These are phyloP conservation scores for Rhodeus uyekii DNA, from an alignment of 2,797 vertebrate genomes.

Conservation along the genomic window DNA sequence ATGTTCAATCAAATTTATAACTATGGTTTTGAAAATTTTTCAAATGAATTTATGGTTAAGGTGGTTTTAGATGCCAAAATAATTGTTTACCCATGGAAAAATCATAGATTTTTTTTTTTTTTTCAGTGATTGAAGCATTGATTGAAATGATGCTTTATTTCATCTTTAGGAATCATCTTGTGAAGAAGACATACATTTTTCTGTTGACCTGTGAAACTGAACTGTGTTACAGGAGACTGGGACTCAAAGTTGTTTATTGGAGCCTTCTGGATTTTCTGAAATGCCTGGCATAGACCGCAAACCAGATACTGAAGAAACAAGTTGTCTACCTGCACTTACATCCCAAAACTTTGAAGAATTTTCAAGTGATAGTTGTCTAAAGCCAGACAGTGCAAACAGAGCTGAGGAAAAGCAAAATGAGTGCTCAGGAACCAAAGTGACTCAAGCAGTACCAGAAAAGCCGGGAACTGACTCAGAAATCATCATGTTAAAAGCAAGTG, in stretches of 20 bases:
- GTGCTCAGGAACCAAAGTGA: not conserved
- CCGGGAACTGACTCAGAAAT: not conserved
- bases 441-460: not conserved
- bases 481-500: slow-evolving; percentile 1
- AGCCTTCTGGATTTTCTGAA: not conserved
- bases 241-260: not conserved
- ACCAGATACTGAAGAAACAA: not conserved
- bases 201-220: too few relatives aligned
- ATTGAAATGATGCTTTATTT: not conserved
- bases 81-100: not conserved
- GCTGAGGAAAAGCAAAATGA: slow-evolving; percentile 19
- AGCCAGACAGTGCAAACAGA: not conserved
- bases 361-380: not conserved
- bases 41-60: too few relatives aligned
- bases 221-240: not conserved
- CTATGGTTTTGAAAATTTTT: too few relatives aligned
- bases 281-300: not conserved
- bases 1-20: too few relatives aligned
- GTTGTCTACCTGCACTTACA: not conserved
- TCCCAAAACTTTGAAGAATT: slow-evolving; percentile 3
- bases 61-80: not conserved
- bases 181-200: slow-evolving; percentile 13
- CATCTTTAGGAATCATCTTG: slow-evolving; percentile 35
- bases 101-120: too few relatives aligned
- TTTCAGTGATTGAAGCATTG: too few relatives aligned